Conservation (phyloP, 2,888 invertebrate species). For the Diadromus collaris region DNA sequence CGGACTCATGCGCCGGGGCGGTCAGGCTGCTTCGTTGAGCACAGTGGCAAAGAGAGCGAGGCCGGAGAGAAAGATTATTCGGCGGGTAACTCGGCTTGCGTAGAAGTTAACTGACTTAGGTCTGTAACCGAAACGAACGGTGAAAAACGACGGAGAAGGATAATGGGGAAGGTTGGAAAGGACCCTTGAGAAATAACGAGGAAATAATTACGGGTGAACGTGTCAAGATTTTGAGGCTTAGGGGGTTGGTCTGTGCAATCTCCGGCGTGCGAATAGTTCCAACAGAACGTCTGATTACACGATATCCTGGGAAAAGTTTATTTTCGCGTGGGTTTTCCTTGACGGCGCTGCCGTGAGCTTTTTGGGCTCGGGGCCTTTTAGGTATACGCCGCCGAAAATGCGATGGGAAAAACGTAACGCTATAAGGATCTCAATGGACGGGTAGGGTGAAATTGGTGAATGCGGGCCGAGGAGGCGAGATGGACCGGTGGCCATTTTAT, state of each 20-base stretch:
- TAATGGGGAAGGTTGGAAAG: conserved; percentile 1
- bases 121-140: conserved; percentile 37
- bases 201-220: conserved; percentile 68
- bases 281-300: conserved; percentile 22
- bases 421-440: too few species aligned
- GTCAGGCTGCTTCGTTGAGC: conserved; percentile 30
- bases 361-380: background rate
- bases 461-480: too few species aligned
- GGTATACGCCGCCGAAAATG: background rate
- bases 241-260: conserved; percentile 14
- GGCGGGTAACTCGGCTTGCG: conserved; percentile 5
- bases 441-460: too few species aligned
- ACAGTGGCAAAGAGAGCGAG: background rate
- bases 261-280: background rate
- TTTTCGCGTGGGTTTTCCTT: conserved; percentile 11
- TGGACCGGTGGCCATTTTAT: too few species aligned
- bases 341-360: background rate
- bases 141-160: conserved; percentile 21
- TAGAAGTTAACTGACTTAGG: conserved; percentile 66
- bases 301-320: background rate
- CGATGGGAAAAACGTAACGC: background rate
- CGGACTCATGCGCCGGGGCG: conserved; percentile 28
- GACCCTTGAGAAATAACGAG: conserved; percentile 65
- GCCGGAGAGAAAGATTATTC: conserved; percentile 28
- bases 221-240: conserved; percentile 49